Percentiles rank a stretch among this genome's conserved stretches.
Conservation (phyloP, 1,140 invertebrate genomes). For the Hylyphantes graminicola region DNA sequence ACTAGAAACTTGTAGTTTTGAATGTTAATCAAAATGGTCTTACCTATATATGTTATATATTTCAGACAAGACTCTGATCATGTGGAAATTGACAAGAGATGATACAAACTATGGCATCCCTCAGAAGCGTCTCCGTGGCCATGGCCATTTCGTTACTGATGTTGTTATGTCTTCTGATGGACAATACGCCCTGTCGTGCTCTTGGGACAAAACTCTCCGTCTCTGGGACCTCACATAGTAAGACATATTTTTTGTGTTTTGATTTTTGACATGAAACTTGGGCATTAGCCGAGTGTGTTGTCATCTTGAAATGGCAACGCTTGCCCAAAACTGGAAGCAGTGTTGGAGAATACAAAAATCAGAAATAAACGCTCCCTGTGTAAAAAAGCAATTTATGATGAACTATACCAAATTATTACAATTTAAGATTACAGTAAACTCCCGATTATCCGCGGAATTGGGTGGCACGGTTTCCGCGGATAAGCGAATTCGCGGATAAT, state of each 20-base stretch:
- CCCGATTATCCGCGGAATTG: no score
- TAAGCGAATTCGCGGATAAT: no score
- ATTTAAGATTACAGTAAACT: no score
- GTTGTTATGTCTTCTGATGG: slow-evolving; percentile 99
- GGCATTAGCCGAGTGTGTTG: no score
- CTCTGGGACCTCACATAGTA: slow-evolving; percentile 97
- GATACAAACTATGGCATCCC: slow-evolving; percentile 95
- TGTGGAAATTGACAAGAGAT: slow-evolving; percentile 96
- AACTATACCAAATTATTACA: no score
- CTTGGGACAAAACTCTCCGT: slow-evolving; percentile 98
- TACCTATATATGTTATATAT: slow-evolving; percentile 36
- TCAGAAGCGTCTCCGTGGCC: slow-evolving; percentile 94
- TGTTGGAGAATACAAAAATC: no score
- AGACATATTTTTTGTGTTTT: not conserved
- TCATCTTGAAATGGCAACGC: not conserved
- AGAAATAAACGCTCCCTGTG: no score
- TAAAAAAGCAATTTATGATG: no score
- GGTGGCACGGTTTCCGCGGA: no score
- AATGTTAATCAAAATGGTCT: not conserved
- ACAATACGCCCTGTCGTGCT: slow-evolving; percentile 98
- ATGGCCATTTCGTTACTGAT: slow-evolving; percentile 99
- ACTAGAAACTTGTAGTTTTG: not conserved
- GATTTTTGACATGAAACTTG: not conserved
- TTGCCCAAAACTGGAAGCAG: no score
- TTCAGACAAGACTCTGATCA: slow-evolving; percentile 95